phyloP scores from a whole-genome alignment of 2,113 vertebrate genomes.

The Oryzias woworae region DNA sequence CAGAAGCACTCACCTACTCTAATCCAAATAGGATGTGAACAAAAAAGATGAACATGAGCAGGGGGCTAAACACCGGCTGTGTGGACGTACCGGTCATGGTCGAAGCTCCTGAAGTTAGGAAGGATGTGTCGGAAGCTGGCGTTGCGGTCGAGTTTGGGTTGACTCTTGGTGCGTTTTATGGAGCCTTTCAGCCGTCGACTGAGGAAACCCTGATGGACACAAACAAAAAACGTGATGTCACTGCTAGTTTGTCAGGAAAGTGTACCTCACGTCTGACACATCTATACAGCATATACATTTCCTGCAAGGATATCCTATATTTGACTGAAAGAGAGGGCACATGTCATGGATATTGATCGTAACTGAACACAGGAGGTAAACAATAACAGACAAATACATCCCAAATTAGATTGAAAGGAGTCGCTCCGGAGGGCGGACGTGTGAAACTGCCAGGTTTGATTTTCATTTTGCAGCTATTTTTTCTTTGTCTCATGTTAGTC shows the following conservation, averaged over 20 bases:
- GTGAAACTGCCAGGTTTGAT: no score
- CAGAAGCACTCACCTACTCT: background rate
- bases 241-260: background rate
- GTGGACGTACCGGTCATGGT: constrained; percentile 89
- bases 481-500: constrained; percentile 41
- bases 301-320: no score
- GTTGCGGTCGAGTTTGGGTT: constrained; percentile 97
- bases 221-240: constrained; percentile 9
- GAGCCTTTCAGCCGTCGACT: constrained; percentile 89
- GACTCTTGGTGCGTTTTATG: constrained; percentile 99
- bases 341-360: no score
- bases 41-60: background rate
- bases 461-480: background rate
- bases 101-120: constrained; percentile 91
- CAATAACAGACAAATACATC: no score
- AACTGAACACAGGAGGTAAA: no score
- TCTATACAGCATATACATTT: no score
- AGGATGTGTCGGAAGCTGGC: constrained; percentile 98
- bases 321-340: no score
- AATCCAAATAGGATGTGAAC: background rate
- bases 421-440: no score
- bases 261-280: background rate
- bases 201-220: constrained; percentile 69
- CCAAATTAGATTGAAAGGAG: no score
- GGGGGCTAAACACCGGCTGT: constrained; percentile 7